These are phyloP conservation scores for Papilio protenor DNA, from an alignment of 2,888 invertebrate genomes.

Conservation along the genomic window DNA sequence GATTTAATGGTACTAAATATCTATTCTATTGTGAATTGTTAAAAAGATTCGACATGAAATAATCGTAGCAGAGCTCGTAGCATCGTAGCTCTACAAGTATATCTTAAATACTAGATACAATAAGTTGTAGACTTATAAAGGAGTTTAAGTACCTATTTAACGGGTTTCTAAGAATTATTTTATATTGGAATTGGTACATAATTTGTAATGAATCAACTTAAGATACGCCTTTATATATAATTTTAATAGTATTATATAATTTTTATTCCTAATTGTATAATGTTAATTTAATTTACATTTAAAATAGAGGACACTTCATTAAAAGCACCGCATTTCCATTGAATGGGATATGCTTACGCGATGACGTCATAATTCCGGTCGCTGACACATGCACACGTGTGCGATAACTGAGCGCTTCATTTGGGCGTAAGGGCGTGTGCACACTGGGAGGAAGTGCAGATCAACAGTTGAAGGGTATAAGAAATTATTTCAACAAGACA, in stretches of 20 bases:
- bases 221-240: not conserved
- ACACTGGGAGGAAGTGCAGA: not conserved
- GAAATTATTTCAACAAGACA: not conserved
- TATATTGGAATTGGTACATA: not conserved
- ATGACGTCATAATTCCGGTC: conserved; percentile 15
- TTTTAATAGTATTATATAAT: not conserved
- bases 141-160: not conserved
- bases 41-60: not conserved
- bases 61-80: not conserved
- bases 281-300: not conserved
- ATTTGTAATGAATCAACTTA: too few species aligned
- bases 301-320: not conserved
- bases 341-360: not conserved
- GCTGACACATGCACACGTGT: conserved; percentile 7
- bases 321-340: not conserved
- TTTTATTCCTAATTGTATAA: not conserved
- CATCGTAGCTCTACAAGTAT: conserved; percentile 4
- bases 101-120: not conserved
- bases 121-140: not conserved
- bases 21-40: not conserved
- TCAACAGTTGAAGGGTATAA: not conserved
- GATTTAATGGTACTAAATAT: not conserved
- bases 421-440: not conserved
- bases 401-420: not conserved
- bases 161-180: not conserved